Conservation (phyloP, 2,888 invertebrate species). For the Timema podura region DNA sequence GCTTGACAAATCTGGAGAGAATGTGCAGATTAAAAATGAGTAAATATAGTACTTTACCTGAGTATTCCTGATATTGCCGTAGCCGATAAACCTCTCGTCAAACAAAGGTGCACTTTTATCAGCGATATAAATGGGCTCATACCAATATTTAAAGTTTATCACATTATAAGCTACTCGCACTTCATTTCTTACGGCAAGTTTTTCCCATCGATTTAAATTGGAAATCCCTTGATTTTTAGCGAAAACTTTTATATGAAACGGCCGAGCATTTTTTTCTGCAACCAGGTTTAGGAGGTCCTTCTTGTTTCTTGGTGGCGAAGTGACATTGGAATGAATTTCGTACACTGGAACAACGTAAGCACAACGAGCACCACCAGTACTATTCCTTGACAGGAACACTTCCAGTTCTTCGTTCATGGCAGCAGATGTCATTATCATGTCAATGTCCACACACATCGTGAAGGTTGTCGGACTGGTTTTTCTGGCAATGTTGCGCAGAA, state of each 20-base stretch:
- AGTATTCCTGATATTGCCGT: conserved; percentile 44
- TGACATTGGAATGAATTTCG: conserved; percentile 38
- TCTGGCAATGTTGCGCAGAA: conserved; percentile 43
- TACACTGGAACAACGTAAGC: conserved; percentile 44
- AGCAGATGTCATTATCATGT: conserved; percentile 41
- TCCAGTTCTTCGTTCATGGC: conserved; percentile 35
- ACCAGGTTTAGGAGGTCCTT: conserved; percentile 39
- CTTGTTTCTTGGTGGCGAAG: conserved; percentile 39
- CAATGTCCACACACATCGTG: conserved; percentile 43
- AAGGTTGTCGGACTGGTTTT: conserved; percentile 39
- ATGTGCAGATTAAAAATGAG: too few relatives aligned
- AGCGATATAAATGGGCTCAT: conserved; percentile 44
- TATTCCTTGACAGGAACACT: conserved; percentile 29
- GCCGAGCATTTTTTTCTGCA: conserved; percentile 38
- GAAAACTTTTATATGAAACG: conserved; percentile 43
- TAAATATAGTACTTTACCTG: conserved; percentile 38
- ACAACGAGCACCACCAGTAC: conserved; percentile 34
- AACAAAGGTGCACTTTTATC: conserved; percentile 40
- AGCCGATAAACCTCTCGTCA: conserved; percentile 45
- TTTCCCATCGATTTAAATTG: conserved; percentile 38
- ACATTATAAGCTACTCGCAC: conserved; percentile 40
- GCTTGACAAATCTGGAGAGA: too few relatives aligned
- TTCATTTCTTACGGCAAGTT: conserved; percentile 26
- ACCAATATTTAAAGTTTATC: conserved; percentile 40
- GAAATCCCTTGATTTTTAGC: conserved; percentile 42